Base-by-base conservation (phyloP, 2,113 vertebrate species). In the Xenopus borealis region DNA sequence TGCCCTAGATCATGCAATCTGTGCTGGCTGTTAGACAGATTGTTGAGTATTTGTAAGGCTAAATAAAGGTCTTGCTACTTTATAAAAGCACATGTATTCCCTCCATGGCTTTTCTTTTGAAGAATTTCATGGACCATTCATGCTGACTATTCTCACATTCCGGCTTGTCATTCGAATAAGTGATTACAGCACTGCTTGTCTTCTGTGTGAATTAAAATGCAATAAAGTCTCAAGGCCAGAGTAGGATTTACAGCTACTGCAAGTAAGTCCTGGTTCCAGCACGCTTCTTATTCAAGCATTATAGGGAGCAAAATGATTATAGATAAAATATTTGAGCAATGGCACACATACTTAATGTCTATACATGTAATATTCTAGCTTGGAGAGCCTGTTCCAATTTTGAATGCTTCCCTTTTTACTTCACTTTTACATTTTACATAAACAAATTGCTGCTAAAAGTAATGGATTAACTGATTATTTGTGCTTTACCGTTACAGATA, bases 161-260 rank as follows among this genome's bases (percentile, higher is more conserved):
- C 81, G 80, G 86, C 75, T 72, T 73, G 79, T 83, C 78, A 85
- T 57, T 58, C 73, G 71, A 84, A 86, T 85, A 88, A 80, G 85
- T 84, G 79, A 86, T 81, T 79, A 72, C 17, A 64, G 78, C 62
- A 72, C 66, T 30, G 80, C 71, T 81, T 79, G 58, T 84, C 72
- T 83, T 72, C 62, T 82, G 57, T 10, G 3, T 81, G 74, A 82
- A 80, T 0, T 77, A 77, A 83, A 86, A 83, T 81, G 19, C 78
- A 18, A 77, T 80, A 55, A 55, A 79, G 63, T 62, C 58, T 66
- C 59, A 46, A 57, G 47, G 71, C 30, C 40, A 12, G 47, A 73
- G 66, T 20, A 75, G 58, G 61, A 80, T 82, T 83, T 80, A 80
- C 52, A 77, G 65, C 78, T 72, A 74, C 17, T 40, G 33, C 30